Percentiles rank a stretch among this genome's conserved stretches.
Conservation (phyloP, 1,140 invertebrate genomes). For the Belonocnema kinseyi region DNA sequence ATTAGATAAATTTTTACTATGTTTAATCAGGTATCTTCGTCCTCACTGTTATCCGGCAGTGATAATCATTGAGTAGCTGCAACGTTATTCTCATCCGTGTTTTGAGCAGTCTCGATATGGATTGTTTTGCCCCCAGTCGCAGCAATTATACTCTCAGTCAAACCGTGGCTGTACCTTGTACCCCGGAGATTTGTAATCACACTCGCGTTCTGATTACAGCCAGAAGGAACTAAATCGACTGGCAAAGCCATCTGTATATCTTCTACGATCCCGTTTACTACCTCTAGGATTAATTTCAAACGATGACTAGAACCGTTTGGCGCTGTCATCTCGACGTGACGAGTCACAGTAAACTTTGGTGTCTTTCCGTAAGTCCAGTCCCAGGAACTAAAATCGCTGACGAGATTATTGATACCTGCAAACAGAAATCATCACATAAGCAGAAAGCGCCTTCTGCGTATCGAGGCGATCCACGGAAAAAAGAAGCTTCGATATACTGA, state of each 20-base stretch:
- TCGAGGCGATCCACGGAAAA: too few species aligned
- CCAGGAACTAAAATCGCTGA: constrained; percentile 84
- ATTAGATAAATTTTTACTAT: not conserved
- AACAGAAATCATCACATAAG: constrained; percentile 39
- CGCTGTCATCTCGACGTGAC: constrained; percentile 57
- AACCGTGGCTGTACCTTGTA: constrained; percentile 62
- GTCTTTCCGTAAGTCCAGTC: constrained; percentile 93
- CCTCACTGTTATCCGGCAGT: constrained; percentile 38
- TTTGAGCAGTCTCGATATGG: constrained; percentile 49
- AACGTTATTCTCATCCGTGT: constrained; percentile 60
- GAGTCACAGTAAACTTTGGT: constrained; percentile 85
- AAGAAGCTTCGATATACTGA: too few species aligned
- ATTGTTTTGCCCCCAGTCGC: constrained; percentile 68
- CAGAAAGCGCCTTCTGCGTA: not conserved
- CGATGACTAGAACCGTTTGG: constrained; percentile 45
- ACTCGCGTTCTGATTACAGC: constrained; percentile 61
- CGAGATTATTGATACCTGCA: constrained; percentile 79
- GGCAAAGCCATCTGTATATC: constrained; percentile 70
- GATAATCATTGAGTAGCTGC: constrained; percentile 60
- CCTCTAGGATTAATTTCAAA: constrained; percentile 63
- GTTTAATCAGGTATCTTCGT: constrained; percentile 47
- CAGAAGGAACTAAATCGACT: constrained; percentile 47
- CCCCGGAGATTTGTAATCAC: constrained; percentile 69
- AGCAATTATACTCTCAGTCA: constrained; percentile 64
- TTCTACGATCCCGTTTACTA: constrained; percentile 65